Conservation (phyloP, 1,140 invertebrate species). For the Eumeta japonica region DNA sequence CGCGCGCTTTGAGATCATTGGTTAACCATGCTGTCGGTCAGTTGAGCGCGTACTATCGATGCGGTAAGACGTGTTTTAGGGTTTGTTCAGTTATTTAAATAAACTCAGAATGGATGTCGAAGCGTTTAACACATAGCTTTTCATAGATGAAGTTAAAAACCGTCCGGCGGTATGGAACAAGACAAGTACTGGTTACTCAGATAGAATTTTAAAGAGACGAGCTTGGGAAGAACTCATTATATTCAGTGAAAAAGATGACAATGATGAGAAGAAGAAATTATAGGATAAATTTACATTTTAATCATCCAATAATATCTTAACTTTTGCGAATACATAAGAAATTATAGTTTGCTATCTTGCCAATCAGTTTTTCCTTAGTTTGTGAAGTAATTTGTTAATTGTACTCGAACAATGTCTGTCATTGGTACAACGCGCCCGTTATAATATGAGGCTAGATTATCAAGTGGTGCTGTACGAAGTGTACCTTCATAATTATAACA, state of each 20-base stretch:
- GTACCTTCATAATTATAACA: constrained; percentile 18
- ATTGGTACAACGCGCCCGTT: constrained; percentile 7
- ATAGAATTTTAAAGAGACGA: constrained; percentile 9
- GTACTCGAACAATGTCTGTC: constrained; percentile 9
- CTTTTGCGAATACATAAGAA: constrained; percentile 10
- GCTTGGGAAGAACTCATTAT: constrained; percentile 12
- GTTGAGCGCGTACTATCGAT: constrained; percentile 16
- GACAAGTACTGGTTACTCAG: constrained; percentile 9
- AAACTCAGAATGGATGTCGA: constrained; percentile 6
- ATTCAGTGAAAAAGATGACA: constrained; percentile 9
- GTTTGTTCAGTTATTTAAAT: too few relatives aligned
- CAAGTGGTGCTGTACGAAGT: constrained; percentile 10
- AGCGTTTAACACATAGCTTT: constrained; percentile 11
- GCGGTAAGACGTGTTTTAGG: constrained; percentile 12
- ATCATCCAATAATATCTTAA: too few relatives aligned
- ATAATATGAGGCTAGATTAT: constrained; percentile 8
- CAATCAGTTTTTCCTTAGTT: constrained; percentile 16
- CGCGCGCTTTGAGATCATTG: constrained; percentile 15
- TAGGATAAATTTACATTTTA: too few relatives aligned
- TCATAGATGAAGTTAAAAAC: constrained; percentile 13
- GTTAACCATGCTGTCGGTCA: constrained; percentile 18
- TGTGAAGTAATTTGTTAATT: constrained; percentile 13
- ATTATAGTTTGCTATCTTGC: constrained; percentile 15
- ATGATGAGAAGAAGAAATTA: constrained; percentile 2
- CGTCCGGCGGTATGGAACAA: constrained; percentile 11